Conservation (phyloP, 2,797 vertebrate species). For the Cirrhinus mrigala region DNA sequence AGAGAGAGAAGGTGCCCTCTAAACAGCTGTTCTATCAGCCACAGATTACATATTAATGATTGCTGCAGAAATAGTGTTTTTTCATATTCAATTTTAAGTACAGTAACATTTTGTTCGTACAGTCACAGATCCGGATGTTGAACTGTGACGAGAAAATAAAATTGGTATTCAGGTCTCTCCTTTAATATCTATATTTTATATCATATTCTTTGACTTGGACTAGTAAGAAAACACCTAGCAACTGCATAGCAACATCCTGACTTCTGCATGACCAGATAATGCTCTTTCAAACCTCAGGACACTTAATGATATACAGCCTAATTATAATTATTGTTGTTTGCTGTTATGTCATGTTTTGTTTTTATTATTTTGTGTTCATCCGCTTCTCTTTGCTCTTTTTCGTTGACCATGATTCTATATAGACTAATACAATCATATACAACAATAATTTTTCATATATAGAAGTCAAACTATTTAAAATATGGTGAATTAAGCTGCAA, state of each 20-base stretch:
- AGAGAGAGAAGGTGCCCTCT: conserved; percentile 46
- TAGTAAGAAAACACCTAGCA: not conserved
- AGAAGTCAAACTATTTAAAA: too few relatives aligned
- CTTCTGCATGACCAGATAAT: not conserved
- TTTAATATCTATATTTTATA: not conserved
- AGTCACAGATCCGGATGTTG: not conserved
- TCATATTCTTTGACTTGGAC: not conserved
- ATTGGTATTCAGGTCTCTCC: not conserved
- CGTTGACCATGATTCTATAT: too few relatives aligned
- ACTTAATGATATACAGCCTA: too few relatives aligned
- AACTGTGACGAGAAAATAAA: not conserved
- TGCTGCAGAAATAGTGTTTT: not conserved
- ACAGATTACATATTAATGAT: conserved; percentile 42
- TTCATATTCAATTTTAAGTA: not conserved
- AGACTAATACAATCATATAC: too few relatives aligned
- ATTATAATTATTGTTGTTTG: too few relatives aligned
- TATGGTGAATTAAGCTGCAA: too few relatives aligned
- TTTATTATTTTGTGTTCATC: too few relatives aligned
- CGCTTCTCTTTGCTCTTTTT: too few relatives aligned
- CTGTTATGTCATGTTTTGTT: too few relatives aligned
- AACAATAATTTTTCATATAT: too few relatives aligned
- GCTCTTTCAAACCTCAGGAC: not conserved
- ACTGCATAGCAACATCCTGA: not conserved
- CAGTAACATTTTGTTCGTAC: not conserved
- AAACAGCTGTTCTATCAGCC: conserved; percentile 35